Conservation (phyloP, 2,113 vertebrate species). For the Lophotis ruficrista region DNA sequence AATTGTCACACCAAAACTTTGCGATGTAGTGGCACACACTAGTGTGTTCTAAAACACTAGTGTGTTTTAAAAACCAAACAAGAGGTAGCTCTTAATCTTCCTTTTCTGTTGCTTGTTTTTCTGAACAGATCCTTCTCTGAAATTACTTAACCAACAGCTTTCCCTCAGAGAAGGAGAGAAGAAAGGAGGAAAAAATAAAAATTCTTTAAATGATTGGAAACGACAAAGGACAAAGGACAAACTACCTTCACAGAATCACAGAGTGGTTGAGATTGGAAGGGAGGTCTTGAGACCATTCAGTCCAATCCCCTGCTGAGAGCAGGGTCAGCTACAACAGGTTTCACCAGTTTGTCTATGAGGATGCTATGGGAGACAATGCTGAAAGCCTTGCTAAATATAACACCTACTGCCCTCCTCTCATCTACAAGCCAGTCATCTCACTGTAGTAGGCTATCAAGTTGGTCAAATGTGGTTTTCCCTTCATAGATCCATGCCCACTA, state of each 20-base stretch:
- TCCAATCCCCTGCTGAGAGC: neutral
- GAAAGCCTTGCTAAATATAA: neutral
- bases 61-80: neutral
- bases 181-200: neutral
- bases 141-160: neutral
- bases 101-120: neutral
- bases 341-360: neutral
- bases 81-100: neutral
- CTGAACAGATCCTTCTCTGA: neutral
- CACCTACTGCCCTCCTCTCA: neutral
- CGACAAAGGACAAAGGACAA: no score
- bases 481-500: neutral
- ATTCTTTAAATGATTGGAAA: neutral
- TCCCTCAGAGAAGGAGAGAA: neutral
- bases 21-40: neutral
- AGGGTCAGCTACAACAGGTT: neutral
- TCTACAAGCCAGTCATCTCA: neutral
- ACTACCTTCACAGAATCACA: neutral
- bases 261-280: neutral
- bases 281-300: neutral
- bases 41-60: neutral
- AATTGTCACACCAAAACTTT: neutral
- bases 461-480: neutral
- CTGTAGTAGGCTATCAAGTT: neutral
- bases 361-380: neutral